Evolutionary conservation across 2,797 vertebrate species (phyloP).

Genomic region (Periophthalmus magnuspinnatus): DNA sequence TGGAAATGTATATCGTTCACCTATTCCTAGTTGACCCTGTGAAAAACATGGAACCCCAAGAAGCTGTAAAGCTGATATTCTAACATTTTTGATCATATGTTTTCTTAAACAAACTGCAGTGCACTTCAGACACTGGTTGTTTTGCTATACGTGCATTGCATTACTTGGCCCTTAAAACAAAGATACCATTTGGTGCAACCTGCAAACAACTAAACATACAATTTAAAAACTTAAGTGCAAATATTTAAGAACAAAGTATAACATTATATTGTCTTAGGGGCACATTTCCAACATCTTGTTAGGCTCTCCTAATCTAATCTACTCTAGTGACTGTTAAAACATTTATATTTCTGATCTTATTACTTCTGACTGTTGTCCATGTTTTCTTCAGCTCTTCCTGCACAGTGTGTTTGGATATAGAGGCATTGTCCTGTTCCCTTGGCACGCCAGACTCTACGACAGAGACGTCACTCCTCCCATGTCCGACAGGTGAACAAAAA

Average conservation of each 20-base stretch:
- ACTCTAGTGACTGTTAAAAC: constrained; percentile 21
- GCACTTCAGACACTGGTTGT: too few relatives aligned
- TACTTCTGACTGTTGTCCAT: constrained; percentile 20
- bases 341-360: constrained; percentile 20
- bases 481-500: constrained; percentile 82
- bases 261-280: neutral
- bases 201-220: too few relatives aligned
- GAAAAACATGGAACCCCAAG: too few relatives aligned
- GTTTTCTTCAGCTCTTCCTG: constrained; percentile 87
- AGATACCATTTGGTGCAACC: too few relatives aligned
- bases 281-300: constrained; percentile 29
- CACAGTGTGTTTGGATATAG: constrained; percentile 97
- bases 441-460: constrained; percentile 96
- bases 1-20: too few relatives aligned
- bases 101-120: too few relatives aligned
- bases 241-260: constrained; percentile 1
- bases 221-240: neutral
- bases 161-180: too few relatives aligned
- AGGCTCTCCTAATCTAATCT: constrained; percentile 40
- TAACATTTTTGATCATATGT: too few relatives aligned
- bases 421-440: constrained; percentile 95
- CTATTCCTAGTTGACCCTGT: too few relatives aligned
- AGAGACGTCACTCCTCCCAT: constrained; percentile 88
- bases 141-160: too few relatives aligned
- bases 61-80: too few relatives aligned